Conservation (phyloP, 2,888 invertebrate genomes). For the Yponomeuta sedellus region DNA sequence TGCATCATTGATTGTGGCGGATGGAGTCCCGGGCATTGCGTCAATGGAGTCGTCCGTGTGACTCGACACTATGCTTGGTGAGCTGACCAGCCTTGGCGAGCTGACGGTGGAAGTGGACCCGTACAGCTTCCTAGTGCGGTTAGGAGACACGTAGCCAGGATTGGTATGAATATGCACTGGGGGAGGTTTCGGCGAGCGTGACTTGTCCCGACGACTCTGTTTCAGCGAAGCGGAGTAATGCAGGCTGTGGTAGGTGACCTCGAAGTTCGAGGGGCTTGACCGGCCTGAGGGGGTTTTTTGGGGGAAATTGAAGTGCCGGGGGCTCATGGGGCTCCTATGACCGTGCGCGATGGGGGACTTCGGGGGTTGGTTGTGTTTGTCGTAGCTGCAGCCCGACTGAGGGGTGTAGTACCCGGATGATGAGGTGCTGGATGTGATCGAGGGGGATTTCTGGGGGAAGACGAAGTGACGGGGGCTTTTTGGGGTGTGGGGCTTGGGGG, state of each 20-base stretch:
- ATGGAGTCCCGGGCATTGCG: constrained; percentile 59
- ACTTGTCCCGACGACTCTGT: constrained; percentile 59
- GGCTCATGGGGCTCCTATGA: constrained; percentile 76
- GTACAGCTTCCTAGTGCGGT: constrained; percentile 58
- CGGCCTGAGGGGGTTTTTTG: constrained; percentile 64
- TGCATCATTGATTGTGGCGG: constrained; percentile 56
- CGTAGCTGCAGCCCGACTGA: constrained; percentile 70
- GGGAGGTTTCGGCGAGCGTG: constrained; percentile 66
- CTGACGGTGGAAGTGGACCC: constrained; percentile 66
- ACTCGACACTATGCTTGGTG: constrained; percentile 69
- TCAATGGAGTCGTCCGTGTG: constrained; percentile 67
- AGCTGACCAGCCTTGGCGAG: constrained; percentile 59
- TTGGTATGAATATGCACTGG: constrained; percentile 78
- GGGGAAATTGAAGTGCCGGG: constrained; percentile 77
- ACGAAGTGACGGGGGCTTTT: constrained; percentile 76
- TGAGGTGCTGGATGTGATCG: constrained; percentile 70
- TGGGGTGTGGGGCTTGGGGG: constrained; percentile 73
- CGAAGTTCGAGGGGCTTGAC: constrained; percentile 59
- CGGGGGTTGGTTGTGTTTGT: constrained; percentile 61
- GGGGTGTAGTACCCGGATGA: constrained; percentile 76
- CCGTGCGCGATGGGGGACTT: constrained; percentile 74
- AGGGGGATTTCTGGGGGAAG: constrained; percentile 73
- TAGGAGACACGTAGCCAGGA: constrained; percentile 77
- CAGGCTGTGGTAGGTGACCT: constrained; percentile 44
- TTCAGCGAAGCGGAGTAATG: constrained; percentile 64